Conservation (phyloP, 2,113 vertebrate genomes). For the Sorex fumeus region DNA sequence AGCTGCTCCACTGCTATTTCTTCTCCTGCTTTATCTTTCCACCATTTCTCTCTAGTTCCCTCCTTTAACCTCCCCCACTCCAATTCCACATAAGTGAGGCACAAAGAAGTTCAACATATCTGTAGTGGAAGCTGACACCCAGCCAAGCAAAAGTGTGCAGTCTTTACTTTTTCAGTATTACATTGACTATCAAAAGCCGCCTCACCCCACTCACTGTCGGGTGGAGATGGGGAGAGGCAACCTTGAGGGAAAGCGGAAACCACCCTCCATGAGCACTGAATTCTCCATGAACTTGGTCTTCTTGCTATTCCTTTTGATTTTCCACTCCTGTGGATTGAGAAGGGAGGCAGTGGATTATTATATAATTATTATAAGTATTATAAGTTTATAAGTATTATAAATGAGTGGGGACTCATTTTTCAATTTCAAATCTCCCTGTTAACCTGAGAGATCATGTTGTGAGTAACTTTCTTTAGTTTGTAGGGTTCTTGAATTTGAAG, state of each 20-base stretch:
- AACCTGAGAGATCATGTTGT: neutral
- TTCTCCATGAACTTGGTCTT: neutral
- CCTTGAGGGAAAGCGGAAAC: neutral
- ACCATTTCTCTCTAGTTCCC: neutral
- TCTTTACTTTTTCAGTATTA: neutral
- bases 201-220: neutral
- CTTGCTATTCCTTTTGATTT: neutral
- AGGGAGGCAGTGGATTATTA: neutral
- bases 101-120: neutral
- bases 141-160: neutral
- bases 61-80: neutral
- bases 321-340: neutral
- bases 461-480: neutral
- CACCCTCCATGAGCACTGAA: neutral
- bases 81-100: neutral
- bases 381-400: no score
- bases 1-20: neutral
- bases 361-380: no score
- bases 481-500: slow-evolving; percentile 42
- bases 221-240: neutral
- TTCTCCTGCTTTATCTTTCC: neutral
- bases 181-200: neutral
- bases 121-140: neutral
- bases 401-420: slow-evolving; percentile 34
- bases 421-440: neutral